Percentiles rank a stretch among this genome's conserved stretches.
Evolutionary conservation across 2,888 invertebrate species (phyloP).

Genomic region (Cerceris ruficornis): DNA sequence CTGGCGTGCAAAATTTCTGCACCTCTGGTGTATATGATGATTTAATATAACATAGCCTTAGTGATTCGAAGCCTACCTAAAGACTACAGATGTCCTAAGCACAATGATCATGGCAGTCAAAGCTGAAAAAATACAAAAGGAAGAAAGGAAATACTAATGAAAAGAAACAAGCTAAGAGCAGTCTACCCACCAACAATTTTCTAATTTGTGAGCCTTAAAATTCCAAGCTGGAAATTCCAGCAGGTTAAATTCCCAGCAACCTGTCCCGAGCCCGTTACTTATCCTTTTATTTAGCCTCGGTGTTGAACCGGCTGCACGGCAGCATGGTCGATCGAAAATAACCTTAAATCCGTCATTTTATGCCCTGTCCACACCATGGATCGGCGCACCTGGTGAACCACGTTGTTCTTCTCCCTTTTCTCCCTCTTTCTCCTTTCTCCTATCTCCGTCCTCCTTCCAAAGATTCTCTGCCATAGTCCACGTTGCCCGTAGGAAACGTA

Average conservation of each 20-base stretch:
- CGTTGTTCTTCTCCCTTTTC: neutral
- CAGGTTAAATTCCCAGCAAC: conserved; percentile 14
- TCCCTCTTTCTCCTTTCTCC: neutral
- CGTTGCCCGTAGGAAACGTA: conserved; percentile 30
- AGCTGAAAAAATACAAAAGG: neutral
- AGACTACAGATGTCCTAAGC: neutral
- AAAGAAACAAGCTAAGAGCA: too few relatives aligned
- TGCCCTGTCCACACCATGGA: conserved; percentile 9
- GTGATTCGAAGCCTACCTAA: too few relatives aligned
- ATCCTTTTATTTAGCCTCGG: conserved; percentile 16
- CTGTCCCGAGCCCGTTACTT: conserved; percentile 22
- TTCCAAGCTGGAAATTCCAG: neutral
- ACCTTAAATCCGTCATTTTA: conserved; percentile 16
- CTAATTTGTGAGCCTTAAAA: conserved; percentile 9
- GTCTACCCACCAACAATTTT: conserved; percentile 6
- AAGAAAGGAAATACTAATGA: neutral
- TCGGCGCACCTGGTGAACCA: conserved; percentile 26
- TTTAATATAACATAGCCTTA: too few relatives aligned
- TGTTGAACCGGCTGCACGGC: neutral
- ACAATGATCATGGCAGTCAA: neutral
- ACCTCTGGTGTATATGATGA: too few relatives aligned
- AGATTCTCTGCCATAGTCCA: neutral
- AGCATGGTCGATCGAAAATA: neutral
- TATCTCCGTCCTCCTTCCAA: neutral
- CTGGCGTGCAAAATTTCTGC: too few relatives aligned